Base-by-base conservation (phyloP, 2,113 vertebrate species). In the Loxodonta africana region DNA sequence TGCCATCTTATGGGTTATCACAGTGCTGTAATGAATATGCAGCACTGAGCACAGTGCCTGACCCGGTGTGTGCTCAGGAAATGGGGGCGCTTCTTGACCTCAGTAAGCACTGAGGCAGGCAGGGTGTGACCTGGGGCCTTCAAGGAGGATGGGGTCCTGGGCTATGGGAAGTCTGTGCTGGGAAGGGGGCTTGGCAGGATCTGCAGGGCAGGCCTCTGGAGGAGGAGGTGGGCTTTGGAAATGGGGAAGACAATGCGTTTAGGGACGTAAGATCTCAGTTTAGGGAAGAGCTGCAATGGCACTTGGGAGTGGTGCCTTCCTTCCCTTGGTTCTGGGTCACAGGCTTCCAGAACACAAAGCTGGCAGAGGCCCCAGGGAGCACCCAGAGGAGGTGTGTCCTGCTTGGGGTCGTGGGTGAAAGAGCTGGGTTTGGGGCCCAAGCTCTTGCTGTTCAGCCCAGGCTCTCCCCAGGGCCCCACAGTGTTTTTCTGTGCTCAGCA, bases 1-100 rank as follows among this genome's bases (percentile, higher is more conserved):
- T 71, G 3, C 46, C 41, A 7, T 7, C 51, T 9, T 73, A 67
- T 37, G 1, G 46, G 41, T 30, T 37, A 44, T 73, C 20, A 25
- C 0, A 6, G 37, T 86, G 6, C 2, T 48, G 48, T 26, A n/a
- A 12, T 0, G 37, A 12, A 26, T 44, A 0, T 9, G 1, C 37
- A 20, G 51, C 0, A 0, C 78, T 21, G 5, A 18, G 18, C 12
- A 33, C 28, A 51, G 0, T 33, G 60, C 48, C 8, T 30, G 41
- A 33, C 30, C 23, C 23, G 4, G n/a, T 20, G 8, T 8, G 1
- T 1, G 1, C 63, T 8, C 4, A 3, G 53, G 26, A 48, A 63
- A 12, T 6, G 44, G 30, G 0, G 2, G 74, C 3, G 82, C 92
- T 51, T 25, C 1, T 0, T 18, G 67, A 60, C 17, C 48, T 63